A percentile compares a stretch with the other conserved stretches of the same genome.
Conservation (phyloP, 2,888 invertebrate species). For the Mylabris sibirica region DNA sequence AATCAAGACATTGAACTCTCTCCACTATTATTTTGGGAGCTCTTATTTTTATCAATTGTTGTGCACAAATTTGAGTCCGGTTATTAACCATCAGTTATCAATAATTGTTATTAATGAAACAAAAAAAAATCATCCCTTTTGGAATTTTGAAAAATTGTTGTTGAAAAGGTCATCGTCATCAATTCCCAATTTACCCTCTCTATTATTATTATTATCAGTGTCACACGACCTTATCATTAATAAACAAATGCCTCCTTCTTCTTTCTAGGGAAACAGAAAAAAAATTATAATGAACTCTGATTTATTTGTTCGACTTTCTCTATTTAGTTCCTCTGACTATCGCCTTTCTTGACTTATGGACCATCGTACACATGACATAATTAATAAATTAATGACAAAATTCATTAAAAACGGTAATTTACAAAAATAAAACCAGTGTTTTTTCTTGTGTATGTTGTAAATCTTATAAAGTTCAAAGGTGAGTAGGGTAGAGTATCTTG, state of each 20-base stretch:
- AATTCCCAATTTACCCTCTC: not conserved
- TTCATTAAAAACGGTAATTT: not conserved
- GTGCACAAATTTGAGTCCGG: too few species aligned
- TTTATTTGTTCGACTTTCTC: not conserved
- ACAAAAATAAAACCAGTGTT: not conserved
- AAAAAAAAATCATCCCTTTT: not conserved
- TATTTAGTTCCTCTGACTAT: not conserved
- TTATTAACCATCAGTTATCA: too few species aligned
- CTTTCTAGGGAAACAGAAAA: not conserved
- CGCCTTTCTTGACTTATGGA: not conserved
- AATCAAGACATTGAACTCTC: too few species aligned
- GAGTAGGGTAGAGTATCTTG: not conserved
- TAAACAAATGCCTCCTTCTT: not conserved
- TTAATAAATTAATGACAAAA: not conserved
- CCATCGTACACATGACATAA: not conserved
- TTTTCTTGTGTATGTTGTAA: not conserved
- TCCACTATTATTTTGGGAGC: too few species aligned
- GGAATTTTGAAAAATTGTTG: not conserved
- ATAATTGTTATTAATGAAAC: not conserved
- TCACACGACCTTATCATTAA: not conserved
- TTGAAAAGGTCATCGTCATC: conserved; percentile 11
- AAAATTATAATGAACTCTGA: conserved; percentile 2
- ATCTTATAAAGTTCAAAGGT: not conserved
- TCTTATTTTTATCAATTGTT: not conserved
- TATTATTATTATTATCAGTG: not conserved